Conservation (phyloP, 2,797 vertebrate genomes). For the Sylvilagus floridanus region DNA sequence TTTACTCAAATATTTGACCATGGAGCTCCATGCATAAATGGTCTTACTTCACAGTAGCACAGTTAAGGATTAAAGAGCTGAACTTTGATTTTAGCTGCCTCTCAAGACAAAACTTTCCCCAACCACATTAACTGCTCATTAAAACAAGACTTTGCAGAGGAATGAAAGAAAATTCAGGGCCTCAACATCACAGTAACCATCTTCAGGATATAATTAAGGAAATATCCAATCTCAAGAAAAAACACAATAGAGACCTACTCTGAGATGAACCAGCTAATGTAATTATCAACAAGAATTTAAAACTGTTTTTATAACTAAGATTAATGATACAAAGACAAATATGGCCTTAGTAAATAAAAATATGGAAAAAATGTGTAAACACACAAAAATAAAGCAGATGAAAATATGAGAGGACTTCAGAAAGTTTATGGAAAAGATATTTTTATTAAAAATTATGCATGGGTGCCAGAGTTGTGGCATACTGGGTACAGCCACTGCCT, state of each 20-base stretch:
- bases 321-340: neutral
- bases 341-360: neutral
- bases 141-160: neutral
- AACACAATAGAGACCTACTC: neutral
- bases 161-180: neutral
- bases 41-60: neutral
- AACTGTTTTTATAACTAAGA: neutral
- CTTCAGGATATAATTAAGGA: neutral
- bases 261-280: neutral
- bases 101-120: neutral
- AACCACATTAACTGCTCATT: neutral
- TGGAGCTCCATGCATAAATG: neutral
- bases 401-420: neutral
- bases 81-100: neutral
- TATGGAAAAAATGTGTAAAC: neutral
- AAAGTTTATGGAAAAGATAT: too few relatives aligned
- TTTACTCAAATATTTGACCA: neutral
- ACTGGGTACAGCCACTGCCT: too few relatives aligned
- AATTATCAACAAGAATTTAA: neutral
- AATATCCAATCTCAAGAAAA: neutral
- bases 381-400: neutral
- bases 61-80: neutral
- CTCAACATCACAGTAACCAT: neutral
- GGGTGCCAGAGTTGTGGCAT: too few relatives aligned
- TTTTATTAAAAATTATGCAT: too few relatives aligned